Evolutionary conservation across 2,797 vertebrate species (phyloP).

Genomic region (Argentina silus): DNA sequence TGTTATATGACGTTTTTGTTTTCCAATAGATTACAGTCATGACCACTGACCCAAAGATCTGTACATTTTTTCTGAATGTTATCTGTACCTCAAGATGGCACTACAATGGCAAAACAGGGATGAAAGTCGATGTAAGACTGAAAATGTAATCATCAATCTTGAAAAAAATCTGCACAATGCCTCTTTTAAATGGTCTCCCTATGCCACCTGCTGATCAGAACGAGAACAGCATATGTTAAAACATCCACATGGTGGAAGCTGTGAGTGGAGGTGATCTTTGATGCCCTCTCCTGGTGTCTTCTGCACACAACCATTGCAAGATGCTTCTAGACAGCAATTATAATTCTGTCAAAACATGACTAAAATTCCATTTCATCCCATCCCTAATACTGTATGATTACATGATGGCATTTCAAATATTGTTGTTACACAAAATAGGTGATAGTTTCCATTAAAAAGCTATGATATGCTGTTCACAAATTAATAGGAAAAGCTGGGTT

Average conservation of each 20-base stretch:
- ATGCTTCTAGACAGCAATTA: too few relatives aligned
- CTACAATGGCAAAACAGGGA: background rate
- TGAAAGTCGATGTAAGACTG: background rate
- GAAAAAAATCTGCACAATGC: too few relatives aligned
- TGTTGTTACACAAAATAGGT: too few relatives aligned
- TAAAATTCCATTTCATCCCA: too few relatives aligned
- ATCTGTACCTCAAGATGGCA: background rate
- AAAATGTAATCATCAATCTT: background rate
- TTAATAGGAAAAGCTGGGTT: too few relatives aligned
- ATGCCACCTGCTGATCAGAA: conserved; percentile 42
- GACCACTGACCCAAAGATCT: background rate
- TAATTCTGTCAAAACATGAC: too few relatives aligned
- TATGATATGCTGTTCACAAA: too few relatives aligned
- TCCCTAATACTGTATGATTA: too few relatives aligned
- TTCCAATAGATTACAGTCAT: background rate
- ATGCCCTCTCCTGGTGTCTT: conserved; percentile 26
- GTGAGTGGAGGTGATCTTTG: background rate
- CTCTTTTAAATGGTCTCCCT: conserved; percentile 10
- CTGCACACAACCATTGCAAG: background rate
- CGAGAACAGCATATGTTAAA: background rate
- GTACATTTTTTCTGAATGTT: background rate
- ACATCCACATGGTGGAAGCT: background rate
- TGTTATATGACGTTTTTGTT: background rate
- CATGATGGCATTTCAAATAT: too few relatives aligned
- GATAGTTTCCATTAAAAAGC: too few relatives aligned